Evolutionary conservation across 2,888 invertebrate species (phyloP), one percentile per base, ranked within the genome.

Genomic region (Agapostemon virescens): DNA sequence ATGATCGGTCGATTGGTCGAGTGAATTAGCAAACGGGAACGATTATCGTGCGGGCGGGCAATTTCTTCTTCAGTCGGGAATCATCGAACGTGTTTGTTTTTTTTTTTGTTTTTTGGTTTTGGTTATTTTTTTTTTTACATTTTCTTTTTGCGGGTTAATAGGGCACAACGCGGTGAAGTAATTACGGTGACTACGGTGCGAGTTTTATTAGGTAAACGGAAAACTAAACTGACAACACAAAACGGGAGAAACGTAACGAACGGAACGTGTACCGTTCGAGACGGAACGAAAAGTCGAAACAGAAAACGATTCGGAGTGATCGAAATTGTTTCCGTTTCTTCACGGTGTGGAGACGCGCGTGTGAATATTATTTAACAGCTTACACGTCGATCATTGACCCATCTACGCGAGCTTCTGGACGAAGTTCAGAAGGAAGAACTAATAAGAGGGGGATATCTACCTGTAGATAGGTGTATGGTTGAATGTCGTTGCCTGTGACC

Each of bases 391-490:
- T 79, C 68, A 66, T 72, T 71, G 58, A 77, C 77, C 68, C 75
- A 69, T 77, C 67, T 77, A 79, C 82, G 70, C 79, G 77, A 84
- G 77, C 77, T 83, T 81, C 36, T 77, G 82, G 84, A 81, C 83
- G 77, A 87, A 84, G 85, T 86, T 85, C 81, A 85, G 86, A 88
- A 81, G 87, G 87, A 88, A 88, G 87, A 90, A 88, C 89, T 87
- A 90, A 90, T 87, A 89, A 89, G 89, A 83, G 87, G 85, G 81
- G 89, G 88, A 90, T 92, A 92, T 92, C 91, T 97, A 98, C 98
- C 98, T 97, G 98, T 98, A 94, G 97, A 97, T 93, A 98, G 96
- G 94, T 97, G 96, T 94, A 98, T 97, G 95, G 97, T 97, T 94
- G 97, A 97, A 94, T 97, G 96, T 94, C 97, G 96, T 95, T 98